Base-by-base conservation (phyloP, 1,140 invertebrate genomes). In the Drosophila trapezifrons region DNA sequence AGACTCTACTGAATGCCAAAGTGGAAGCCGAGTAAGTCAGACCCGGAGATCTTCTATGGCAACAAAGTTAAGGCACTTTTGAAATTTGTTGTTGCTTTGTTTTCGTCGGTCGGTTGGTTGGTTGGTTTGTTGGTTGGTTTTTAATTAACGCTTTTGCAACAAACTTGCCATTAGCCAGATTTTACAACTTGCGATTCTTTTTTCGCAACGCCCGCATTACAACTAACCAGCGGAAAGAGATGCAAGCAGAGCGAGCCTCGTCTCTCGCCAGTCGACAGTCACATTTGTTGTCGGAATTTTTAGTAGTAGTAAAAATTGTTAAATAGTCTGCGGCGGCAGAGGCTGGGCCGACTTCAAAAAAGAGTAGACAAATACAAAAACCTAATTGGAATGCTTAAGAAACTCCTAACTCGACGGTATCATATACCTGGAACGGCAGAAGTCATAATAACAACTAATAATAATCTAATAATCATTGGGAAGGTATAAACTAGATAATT, bases 91-190 rank as follows among this genome's bases (percentile, higher is more conserved):
- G 35, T 47, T 38, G 40, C 32, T 77, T 56, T 52, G 55, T 42
- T 49, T 74, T 13, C 51, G 38, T 22, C 49, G 42, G 47, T 45
- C 29, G 27, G 17, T 15, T 46, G 20, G 17, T 18, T 37, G 37
- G 69, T 58, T 37, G 60, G 57, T 46, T 42, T 45, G 63, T 62
- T 35, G 77, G 32, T 62, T 73, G 78, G 57, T 82, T 87, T 87
- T 87, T 87, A 87, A 87, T 87, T 87, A 87, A 80, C 76, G 84
- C 67, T 84, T 77, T 86, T 65, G 84, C 84, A 87, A 87, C 84
- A 87, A 87, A 87, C 84, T 87, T 87, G 84, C 80, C 77, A 89
- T 87, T 87, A 87, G 84, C 80, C 84, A 87, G 84, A 84, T 87
- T 87, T 87, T 87, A 87, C 84, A 87, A 55, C 84, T 81, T 60